phyloP scores from a whole-genome alignment of 2,113 vertebrate genomes.

The Cyrtonyx montezumae region DNA sequence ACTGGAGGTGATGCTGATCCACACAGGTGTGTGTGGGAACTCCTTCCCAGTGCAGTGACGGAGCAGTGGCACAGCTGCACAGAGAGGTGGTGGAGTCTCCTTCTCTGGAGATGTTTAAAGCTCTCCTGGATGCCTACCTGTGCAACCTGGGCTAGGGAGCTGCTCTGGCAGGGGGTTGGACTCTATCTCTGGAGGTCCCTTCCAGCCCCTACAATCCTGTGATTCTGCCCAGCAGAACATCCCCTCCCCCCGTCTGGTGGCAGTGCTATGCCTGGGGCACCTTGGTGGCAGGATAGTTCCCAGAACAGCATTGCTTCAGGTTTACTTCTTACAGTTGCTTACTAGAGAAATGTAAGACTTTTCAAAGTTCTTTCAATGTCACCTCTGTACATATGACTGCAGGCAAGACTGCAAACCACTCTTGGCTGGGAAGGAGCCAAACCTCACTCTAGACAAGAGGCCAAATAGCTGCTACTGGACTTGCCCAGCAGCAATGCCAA shows the following conservation, averaged over 20 bases:
- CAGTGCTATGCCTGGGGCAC: no score
- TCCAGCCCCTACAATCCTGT: no score
- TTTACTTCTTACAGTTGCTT: background rate
- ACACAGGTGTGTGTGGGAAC: no score
- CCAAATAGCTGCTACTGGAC: background rate
- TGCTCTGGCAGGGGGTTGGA: no score
- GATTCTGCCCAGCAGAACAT: background rate
- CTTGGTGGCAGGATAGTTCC: background rate
- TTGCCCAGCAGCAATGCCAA: background rate
- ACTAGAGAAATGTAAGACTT: background rate
- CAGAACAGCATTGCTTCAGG: fast-evolving
- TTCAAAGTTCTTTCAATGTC: background rate
- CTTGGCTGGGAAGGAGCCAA: background rate
- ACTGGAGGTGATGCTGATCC: background rate
- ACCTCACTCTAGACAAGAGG: background rate
- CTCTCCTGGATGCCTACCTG: no score
- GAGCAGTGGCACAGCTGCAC: no score
- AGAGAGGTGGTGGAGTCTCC: no score
- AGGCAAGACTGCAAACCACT: background rate
- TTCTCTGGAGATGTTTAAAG: no score
- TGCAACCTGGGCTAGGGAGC: no score
- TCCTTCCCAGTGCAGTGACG: no score
- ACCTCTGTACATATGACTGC: background rate
- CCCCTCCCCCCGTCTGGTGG: no score
- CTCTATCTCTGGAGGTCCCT: no score